These are phyloP conservation scores for Ashinkailepas kermadecensis DNA, from an alignment of 2,888 invertebrate genomes.

Conservation along the genomic window DNA sequence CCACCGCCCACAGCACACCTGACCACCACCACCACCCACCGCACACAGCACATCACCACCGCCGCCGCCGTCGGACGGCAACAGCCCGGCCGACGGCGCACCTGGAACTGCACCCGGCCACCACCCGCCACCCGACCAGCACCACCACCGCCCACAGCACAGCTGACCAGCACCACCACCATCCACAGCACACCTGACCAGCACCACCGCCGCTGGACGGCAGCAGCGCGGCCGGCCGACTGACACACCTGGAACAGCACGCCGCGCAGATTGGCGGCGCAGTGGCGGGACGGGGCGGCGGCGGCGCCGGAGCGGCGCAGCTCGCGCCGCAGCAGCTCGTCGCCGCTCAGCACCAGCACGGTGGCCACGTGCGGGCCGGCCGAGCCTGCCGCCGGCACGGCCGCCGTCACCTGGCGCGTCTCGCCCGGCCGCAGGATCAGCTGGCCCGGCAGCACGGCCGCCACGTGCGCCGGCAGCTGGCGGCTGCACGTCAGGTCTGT, in stretches of 20 bases:
- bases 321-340: constrained; percentile 11
- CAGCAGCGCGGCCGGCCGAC: too few relatives aligned
- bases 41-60: too few relatives aligned
- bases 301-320: neutral
- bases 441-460: neutral
- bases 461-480: neutral
- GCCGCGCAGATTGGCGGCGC: neutral
- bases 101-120: too few relatives aligned
- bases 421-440: neutral
- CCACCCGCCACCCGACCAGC: too few relatives aligned
- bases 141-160: too few relatives aligned
- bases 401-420: neutral
- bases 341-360: constrained; percentile 1
- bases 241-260: neutral
- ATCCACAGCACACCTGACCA: too few relatives aligned
- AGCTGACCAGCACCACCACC: too few relatives aligned
- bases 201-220: too few relatives aligned
- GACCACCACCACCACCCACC: too few relatives aligned
- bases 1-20: too few relatives aligned
- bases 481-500: neutral
- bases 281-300: neutral
- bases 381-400: neutral
- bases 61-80: too few relatives aligned
- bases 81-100: too few relatives aligned
- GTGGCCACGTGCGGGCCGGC: neutral